A percentile compares a stretch with the other conserved stretches of the same genome.
These are phyloP conservation scores for Tachina grossa DNA, from an alignment of 2,888 invertebrate genomes.

Conservation along the genomic window DNA sequence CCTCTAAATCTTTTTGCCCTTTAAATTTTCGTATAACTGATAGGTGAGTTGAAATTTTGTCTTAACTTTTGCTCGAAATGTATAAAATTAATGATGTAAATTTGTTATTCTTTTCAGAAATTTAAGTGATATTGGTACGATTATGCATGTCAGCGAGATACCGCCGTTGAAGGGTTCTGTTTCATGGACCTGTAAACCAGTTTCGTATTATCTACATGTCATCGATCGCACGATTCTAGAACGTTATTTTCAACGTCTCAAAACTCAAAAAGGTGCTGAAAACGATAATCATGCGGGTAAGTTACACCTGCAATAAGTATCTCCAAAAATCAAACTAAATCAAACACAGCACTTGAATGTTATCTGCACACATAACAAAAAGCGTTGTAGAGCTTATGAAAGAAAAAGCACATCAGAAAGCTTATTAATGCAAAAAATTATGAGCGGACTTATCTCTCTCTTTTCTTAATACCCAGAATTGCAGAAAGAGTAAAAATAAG, in stretches of 20 bases:
- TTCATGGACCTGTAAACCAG: conserved; percentile 99
- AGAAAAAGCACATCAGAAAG: conserved; percentile 44
- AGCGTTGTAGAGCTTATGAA: conserved; percentile 34
- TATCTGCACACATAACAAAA: conserved; percentile 10
- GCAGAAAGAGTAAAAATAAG: conserved; percentile 20
- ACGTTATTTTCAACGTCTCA: conserved; percentile 97
- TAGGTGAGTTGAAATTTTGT: conserved; percentile 79
- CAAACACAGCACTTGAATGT: conserved; percentile 26
- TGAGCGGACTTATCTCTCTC: conserved; percentile 21
- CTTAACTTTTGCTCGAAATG: neutral
- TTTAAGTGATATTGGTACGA: conserved; percentile 98
- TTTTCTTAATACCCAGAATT: conserved; percentile 11
- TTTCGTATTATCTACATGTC: conserved; percentile 98
- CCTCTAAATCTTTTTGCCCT: conserved; percentile 99
- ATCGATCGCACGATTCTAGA: conserved; percentile 98
- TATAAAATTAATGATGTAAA: neutral
- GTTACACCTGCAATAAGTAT: conserved; percentile 70
- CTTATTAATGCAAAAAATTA: conserved; percentile 3
- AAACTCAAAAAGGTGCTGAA: conserved; percentile 90
- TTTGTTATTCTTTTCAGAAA: conserved; percentile 85
- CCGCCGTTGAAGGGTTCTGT: conserved; percentile 97
- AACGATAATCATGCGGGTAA: conserved; percentile 81
- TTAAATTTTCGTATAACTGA: conserved; percentile 99
- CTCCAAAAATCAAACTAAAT: conserved; percentile 33
- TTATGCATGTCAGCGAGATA: conserved; percentile 99